Evolutionary conservation across 2,797 vertebrate genomes (phyloP).

Genomic region (Peromyscus eremicus): DNA sequence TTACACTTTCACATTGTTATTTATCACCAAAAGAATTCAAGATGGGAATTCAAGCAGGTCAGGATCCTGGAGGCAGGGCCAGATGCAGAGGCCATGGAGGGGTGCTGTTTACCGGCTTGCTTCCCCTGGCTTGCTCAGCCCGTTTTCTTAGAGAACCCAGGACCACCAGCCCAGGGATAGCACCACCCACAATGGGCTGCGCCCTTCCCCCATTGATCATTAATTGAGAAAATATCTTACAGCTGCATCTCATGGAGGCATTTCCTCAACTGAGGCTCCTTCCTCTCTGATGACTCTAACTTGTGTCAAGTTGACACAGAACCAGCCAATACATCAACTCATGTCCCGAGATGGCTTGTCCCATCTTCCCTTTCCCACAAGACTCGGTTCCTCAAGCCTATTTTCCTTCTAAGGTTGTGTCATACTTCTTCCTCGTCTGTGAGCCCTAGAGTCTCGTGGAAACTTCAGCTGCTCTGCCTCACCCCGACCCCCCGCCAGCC

Average conservation of each 20-base stretch:
- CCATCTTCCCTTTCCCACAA: conserved; percentile 18
- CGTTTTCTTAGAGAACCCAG: neutral
- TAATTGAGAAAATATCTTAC: neutral
- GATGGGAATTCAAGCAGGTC: neutral
- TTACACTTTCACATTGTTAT: neutral
- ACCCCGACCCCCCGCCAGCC: too few species aligned
- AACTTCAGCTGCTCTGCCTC: neutral
- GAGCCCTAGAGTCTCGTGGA: neutral
- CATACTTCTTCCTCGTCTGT: neutral
- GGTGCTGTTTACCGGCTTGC: neutral
- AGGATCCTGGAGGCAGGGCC: neutral
- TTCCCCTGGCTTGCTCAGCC: neutral
- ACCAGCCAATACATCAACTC: neutral
- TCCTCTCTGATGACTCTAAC: neutral
- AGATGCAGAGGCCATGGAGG: neutral
- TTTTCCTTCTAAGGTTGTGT: neutral
- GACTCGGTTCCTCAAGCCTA: neutral
- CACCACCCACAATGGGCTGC: neutral
- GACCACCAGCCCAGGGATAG: neutral
- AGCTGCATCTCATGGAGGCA: neutral
- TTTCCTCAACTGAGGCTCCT: neutral
- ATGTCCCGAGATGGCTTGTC: neutral
- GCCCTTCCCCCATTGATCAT: neutral
- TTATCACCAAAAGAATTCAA: neutral
- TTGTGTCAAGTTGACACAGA: neutral